Evolutionary conservation across 1,140 invertebrate genomes (phyloP).

Genomic region (Papilio polytes): DNA sequence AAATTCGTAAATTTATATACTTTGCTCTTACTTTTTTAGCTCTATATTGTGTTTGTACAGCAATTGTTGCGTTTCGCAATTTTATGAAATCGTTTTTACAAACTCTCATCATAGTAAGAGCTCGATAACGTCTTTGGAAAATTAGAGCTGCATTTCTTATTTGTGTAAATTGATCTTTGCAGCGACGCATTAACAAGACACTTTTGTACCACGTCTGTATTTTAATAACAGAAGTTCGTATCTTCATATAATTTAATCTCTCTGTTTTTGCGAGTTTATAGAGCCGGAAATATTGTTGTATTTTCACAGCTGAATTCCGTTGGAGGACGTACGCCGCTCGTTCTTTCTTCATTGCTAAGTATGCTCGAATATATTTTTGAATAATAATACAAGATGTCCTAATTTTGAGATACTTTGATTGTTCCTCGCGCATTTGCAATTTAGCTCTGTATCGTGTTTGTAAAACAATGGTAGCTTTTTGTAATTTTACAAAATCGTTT

Average conservation of each 20-base stretch:
- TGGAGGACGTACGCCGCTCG: slow-evolving; percentile 70
- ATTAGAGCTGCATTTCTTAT: slow-evolving; percentile 55
- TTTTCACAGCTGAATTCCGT: slow-evolving; percentile 54
- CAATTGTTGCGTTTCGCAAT: slow-evolving; percentile 53
- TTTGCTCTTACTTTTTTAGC: slow-evolving; percentile 46
- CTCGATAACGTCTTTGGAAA: slow-evolving; percentile 69
- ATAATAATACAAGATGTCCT: slow-evolving; percentile 51
- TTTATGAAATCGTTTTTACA: slow-evolving; percentile 56
- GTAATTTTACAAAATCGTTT: slow-evolving; percentile 54
- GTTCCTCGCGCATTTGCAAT: slow-evolving; percentile 59
- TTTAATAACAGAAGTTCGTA: slow-evolving; percentile 51
- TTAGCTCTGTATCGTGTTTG: slow-evolving; percentile 71
- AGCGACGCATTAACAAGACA: slow-evolving; percentile 55
- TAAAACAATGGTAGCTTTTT: slow-evolving; percentile 58
- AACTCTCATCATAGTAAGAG: slow-evolving; percentile 55
- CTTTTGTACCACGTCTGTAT: slow-evolving; percentile 63
- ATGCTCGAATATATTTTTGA: slow-evolving; percentile 73
- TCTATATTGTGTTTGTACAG: slow-evolving; percentile 72
- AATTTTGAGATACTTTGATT: slow-evolving; percentile 56
- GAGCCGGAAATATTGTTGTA: slow-evolving; percentile 62
- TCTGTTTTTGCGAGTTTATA: slow-evolving; percentile 55
- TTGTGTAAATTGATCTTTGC: slow-evolving; percentile 52
- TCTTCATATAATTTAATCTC: slow-evolving; percentile 53
- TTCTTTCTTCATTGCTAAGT: slow-evolving; percentile 63
- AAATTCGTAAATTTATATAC: slow-evolving; percentile 55